Percentiles rank a stretch among this genome's conserved stretches.
Conservation (phyloP, 2,888 invertebrate genomes). For the Ethmia dodecea region DNA sequence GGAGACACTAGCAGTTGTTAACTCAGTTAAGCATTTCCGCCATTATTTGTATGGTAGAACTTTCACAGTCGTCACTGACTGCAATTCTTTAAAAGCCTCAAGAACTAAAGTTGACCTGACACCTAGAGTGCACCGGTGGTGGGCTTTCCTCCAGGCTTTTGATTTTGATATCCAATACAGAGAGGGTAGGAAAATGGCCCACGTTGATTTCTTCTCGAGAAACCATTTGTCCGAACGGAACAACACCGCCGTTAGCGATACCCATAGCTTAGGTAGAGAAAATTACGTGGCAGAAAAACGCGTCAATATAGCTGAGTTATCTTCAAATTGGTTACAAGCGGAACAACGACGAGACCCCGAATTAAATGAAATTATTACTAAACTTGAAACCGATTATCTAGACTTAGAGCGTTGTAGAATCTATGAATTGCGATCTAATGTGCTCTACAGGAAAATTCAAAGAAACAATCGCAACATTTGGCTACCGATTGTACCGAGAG, state of each 20-base stretch:
- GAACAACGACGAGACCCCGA: constrained; percentile 14
- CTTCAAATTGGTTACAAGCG: background rate
- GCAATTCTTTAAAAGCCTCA: background rate
- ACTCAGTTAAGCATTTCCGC: background rate
- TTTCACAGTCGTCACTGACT: background rate
- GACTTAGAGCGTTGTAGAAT: background rate
- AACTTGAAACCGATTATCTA: background rate
- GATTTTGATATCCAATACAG: constrained; percentile 5
- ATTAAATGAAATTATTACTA: constrained; percentile 8
- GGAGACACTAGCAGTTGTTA: background rate
- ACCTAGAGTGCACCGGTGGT: constrained; percentile 3
- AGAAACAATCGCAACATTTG: background rate
- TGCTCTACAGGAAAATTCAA: background rate
- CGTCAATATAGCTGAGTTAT: no score
- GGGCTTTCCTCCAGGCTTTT: constrained; percentile 2
- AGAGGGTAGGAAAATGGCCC: constrained; percentile 2
- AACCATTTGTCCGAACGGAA: no score
- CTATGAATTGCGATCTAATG: background rate
- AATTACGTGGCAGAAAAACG: constrained; percentile 8
- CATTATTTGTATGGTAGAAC: background rate
- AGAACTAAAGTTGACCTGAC: background rate
- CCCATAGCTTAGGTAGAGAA: no score
- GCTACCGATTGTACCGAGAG: background rate
- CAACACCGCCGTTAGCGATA: no score
- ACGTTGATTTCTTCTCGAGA: background rate